Evolutionary conservation across 2,888 invertebrate species (phyloP), one percentile per base, ranked within the genome.

Genomic region (Andrena fulva): DNA sequence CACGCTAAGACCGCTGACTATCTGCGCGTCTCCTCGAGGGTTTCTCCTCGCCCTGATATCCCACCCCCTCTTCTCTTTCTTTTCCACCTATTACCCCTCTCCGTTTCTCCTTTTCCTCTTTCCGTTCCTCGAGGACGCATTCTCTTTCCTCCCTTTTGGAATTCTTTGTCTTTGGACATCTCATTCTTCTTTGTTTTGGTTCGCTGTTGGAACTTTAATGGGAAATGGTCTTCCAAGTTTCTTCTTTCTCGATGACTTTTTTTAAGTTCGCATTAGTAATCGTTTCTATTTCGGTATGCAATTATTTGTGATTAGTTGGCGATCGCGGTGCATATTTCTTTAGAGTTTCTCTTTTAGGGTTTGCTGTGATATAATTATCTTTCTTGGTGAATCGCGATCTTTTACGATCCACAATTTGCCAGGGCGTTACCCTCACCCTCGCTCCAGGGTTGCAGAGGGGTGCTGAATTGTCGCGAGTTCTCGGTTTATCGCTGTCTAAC

Each of bases 1-100:
- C 92, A 92, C 92, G 91, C 93, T 92, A 92, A 93, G 92, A 92
- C 91, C 92, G 86, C 82, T 73, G 84, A 84, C 87, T 84, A 82
- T 85, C 87, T 84, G 84, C 87, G 82, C 87, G 89, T 85, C 86
- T 88, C 79, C 84, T 89, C 85, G 87, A 85, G 89, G 87, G 87
- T 83, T 83, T 82, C 83, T 79, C 68, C 80, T 77, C 82, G 62
- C 82, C 75, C 82, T 77, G 88, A 78, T 84, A 85, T 64, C 66
- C 66, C 42, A 42, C 60, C 75, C 68, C 68, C 75, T 60, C 48
- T 73, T 71, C 73, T 71, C 73, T 78, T 78, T 77, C 71, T 64
- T 54, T 68, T 31, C n/a, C 63, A 79, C 70, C 59, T 69, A 59
- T 12, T 54, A 50, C 56, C 24, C 10, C 16, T 35, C 12, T 31